Evolutionary conservation across 2,797 vertebrate genomes (phyloP).

Genomic region (Sus cebifrons): DNA sequence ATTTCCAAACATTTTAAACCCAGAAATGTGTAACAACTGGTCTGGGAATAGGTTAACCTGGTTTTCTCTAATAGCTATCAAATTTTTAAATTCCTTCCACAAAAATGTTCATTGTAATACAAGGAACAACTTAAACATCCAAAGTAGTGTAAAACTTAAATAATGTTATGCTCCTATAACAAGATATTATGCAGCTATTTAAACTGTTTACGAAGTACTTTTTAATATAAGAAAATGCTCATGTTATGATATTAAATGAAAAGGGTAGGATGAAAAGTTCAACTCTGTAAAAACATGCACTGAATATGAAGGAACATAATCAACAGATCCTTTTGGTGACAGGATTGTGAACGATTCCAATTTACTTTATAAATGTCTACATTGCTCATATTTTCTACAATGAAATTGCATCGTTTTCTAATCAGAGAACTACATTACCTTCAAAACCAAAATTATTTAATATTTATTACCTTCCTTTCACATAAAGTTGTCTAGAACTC

Average conservation of each 20-base stretch:
- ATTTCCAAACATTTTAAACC: slow-evolving; percentile 21
- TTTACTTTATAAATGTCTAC: background rate
- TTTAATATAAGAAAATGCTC: background rate
- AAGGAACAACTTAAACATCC: slow-evolving; percentile 13
- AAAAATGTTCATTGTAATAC: background rate
- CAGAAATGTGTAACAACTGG: background rate
- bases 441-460: slow-evolving; percentile 29
- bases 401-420: background rate
- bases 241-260: slow-evolving; percentile 9
- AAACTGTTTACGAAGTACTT: slow-evolving; percentile 36
- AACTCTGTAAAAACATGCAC: background rate
- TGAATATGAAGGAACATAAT: slow-evolving; percentile 9
- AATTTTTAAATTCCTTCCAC: background rate
- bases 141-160: background rate
- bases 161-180: background rate
- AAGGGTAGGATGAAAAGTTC: slow-evolving; percentile 1
- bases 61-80: background rate
- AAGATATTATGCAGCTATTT: background rate
- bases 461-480: background rate
- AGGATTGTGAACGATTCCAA: slow-evolving; percentile 5
- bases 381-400: slow-evolving; percentile 31
- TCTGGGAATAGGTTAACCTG: background rate
- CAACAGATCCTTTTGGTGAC: background rate
- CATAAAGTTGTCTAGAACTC: background rate
- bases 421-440: slow-evolving; percentile 1